A percentile compares a stretch with the other conserved stretches of the same genome.
These are phyloP conservation scores for Silurus asotus DNA, from an alignment of 2,113 vertebrate genomes.

Conservation along the genomic window DNA sequence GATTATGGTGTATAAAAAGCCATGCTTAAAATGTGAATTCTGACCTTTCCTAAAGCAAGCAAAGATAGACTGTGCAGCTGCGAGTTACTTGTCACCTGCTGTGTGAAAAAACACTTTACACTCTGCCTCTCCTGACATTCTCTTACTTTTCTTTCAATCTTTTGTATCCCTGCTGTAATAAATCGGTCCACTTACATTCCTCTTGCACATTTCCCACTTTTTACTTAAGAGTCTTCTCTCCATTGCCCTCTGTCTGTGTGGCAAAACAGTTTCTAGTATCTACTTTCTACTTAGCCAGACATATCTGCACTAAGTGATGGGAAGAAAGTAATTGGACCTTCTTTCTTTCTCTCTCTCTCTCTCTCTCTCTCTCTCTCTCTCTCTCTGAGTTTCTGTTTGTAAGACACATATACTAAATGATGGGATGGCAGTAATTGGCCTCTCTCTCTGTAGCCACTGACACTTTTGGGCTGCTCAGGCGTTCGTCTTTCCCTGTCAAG, in stretches of 20 bases:
- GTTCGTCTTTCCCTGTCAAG: neutral
- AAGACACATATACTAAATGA: slow-evolving; percentile 69
- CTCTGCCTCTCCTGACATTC: neutral
- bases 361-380: neutral
- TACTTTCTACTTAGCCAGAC: slow-evolving; percentile 43
- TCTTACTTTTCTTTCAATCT: neutral
- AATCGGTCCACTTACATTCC: neutral
- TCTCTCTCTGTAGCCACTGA: neutral
- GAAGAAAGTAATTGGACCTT: slow-evolving; percentile 73
- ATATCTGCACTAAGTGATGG: slow-evolving; percentile 71
- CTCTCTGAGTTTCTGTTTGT: slow-evolving; percentile 25
- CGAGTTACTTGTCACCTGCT: neutral
- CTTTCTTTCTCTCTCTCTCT: slow-evolving; percentile 18
- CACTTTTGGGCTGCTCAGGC: neutral
- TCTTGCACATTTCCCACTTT: neutral
- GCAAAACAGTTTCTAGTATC: neutral
- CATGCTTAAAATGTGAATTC: neutral
- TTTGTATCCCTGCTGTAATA: slow-evolving; percentile 1
- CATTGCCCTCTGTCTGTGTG: neutral
- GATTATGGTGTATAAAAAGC: neutral
- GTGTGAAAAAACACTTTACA: neutral
- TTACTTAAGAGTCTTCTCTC: slow-evolving; percentile 7
- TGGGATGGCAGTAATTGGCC: slow-evolving; percentile 72
- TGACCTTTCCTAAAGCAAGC: neutral
- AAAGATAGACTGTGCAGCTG: neutral